Evolutionary conservation across 2,888 invertebrate species (phyloP).

Genomic region (Drosophila tanythrix): DNA sequence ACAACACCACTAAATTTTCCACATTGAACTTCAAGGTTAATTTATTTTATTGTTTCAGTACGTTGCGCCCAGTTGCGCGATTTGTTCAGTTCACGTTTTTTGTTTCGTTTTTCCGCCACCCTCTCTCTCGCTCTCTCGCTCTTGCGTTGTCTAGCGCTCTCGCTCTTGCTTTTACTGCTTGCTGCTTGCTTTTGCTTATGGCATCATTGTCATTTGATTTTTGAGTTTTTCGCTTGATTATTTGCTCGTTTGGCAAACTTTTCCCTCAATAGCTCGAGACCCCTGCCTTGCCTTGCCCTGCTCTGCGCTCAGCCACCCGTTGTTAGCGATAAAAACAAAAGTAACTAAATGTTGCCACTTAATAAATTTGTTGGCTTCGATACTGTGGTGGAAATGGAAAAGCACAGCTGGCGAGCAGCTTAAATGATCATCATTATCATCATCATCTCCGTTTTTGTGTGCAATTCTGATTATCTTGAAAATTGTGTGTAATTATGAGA

Average conservation of each 20-base stretch:
- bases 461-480: background rate
- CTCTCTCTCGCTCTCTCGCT: background rate
- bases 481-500: background rate
- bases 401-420: slow-evolving; percentile 5
- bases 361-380: slow-evolving; percentile 62
- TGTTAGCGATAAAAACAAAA: slow-evolving; percentile 34
- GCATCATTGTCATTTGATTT: slow-evolving; percentile 68
- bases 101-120: background rate
- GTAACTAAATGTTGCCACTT: slow-evolving; percentile 69
- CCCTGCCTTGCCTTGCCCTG: background rate
- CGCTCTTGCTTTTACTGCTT: background rate
- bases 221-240: slow-evolving; percentile 53
- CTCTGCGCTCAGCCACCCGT: background rate
- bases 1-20: slow-evolving; percentile 45
- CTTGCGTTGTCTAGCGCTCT: background rate
- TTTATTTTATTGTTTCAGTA: slow-evolving; percentile 68
- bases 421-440: slow-evolving; percentile 3
- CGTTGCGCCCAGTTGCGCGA: slow-evolving; percentile 37
- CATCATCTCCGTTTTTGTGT: background rate
- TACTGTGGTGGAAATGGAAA: slow-evolving; percentile 9
- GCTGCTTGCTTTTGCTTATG: slow-evolving; percentile 2
- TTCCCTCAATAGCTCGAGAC: slow-evolving; percentile 4
- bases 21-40: slow-evolving; percentile 71
- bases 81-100: slow-evolving; percentile 7
- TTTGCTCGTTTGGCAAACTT: slow-evolving; percentile 43